Evolutionary conservation across 2,888 invertebrate genomes (phyloP), one percentile per base, ranked within the genome.

Genomic region (Lepidochrysops patricia): DNA sequence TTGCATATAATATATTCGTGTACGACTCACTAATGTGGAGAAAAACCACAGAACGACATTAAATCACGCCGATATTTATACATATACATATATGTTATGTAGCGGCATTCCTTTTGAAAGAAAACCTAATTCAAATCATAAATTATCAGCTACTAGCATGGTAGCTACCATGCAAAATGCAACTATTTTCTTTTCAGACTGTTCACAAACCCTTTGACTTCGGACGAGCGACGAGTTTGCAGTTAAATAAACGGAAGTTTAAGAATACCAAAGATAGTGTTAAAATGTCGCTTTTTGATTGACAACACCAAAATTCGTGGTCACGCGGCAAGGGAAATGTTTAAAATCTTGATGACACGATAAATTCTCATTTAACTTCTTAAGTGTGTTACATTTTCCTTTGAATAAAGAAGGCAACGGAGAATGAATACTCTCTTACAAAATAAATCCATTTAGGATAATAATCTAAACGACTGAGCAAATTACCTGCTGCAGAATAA

Each of bases 1-100:
- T 85, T 84, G 82, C 76, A 72, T 75, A 72, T 54, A 52, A 72
- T 75, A 72, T 54, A 52, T 71, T 73, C 70, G 68, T 65, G 66
- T 63, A 66, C 64, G n/a, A 52, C 7, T 27, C 13, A 27, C 43
- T 43, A 23, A 43, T 23, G 43, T 43, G 43, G 19, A 43, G 19
- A 43, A 43, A 43, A 43, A 7, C 43, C 23, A 19, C 19, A 19
- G 23, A 43, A 43, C 43, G 19, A 43, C 43, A 43, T 43, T 43
- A 43, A 43, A 43, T 7, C 19, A 19, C 43, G 9, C 19, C 43
- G 43, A 43, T 43, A 23, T 43, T 43, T 9, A 43, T 19, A 19
- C 19, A 43, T 19, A 7, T 7, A 15, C n/a, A n/a, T n/a, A n/a
- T n/a, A n/a, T n/a, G n/a, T n/a, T n/a, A n/a, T n/a, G n/a, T n/a